phyloP scores from a whole-genome alignment of 2,113 vertebrate species.

The Equus quagga region DNA sequence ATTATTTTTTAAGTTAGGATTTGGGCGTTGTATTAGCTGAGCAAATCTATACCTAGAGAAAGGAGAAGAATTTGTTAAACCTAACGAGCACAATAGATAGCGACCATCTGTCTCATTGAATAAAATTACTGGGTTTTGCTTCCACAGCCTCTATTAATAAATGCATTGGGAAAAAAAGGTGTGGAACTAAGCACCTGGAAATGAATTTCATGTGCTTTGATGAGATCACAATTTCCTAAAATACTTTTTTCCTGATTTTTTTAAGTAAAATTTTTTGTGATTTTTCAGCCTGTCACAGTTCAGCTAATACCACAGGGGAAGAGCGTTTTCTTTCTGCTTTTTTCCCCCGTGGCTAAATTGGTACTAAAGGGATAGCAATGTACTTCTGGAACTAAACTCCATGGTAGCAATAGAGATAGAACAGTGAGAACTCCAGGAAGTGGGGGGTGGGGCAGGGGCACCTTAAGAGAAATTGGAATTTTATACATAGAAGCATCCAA shows the following conservation, averaged over 20 bases:
- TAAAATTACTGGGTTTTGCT: neutral
- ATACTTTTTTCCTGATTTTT: neutral
- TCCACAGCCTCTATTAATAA: neutral
- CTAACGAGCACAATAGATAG: neutral
- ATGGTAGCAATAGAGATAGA: neutral
- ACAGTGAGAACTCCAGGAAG: neutral
- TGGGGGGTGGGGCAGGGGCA: neutral
- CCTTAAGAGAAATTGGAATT: neutral
- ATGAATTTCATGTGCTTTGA: neutral
- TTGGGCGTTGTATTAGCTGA: neutral
- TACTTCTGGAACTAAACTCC: neutral
- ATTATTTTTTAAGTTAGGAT: neutral
- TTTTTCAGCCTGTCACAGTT: neutral
- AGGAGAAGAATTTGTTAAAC: neutral
- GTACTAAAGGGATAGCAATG: neutral
- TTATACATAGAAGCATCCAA: neutral
- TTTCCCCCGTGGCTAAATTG: neutral
- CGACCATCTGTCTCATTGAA: neutral
- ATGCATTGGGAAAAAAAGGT: neutral
- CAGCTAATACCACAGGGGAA: neutral
- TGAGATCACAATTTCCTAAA: neutral
- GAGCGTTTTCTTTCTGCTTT: neutral
- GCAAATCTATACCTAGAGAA: neutral
- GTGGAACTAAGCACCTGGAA: neutral
- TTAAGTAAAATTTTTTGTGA: neutral